A percentile compares a stretch with the other conserved stretches of the same genome.
These are phyloP conservation scores for Trichacis sp. DNA, from an alignment of 2,888 invertebrate genomes.

Conservation along the genomic window DNA sequence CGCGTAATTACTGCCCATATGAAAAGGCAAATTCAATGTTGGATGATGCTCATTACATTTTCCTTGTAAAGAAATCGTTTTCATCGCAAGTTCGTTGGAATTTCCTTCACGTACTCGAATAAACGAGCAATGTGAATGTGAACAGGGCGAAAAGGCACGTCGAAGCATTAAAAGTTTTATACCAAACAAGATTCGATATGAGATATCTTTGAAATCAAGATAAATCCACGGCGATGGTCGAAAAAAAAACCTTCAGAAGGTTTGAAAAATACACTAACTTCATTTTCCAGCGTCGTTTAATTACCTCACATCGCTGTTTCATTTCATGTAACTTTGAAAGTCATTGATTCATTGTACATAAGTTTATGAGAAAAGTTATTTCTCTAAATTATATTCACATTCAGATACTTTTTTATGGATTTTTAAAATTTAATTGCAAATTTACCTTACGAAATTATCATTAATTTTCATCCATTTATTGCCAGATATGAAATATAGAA, in stretches of 20 bases:
- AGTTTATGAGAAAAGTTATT: no score
- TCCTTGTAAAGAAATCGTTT: conserved; percentile 6
- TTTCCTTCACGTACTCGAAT: conserved; percentile 28
- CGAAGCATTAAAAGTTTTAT: conserved; percentile 20
- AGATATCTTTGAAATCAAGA: conserved; percentile 26
- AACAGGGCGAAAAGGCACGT: conserved; percentile 14
- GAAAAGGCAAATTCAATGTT: conserved; percentile 9
- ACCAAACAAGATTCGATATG: conserved; percentile 24
- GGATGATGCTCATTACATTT: conserved; percentile 13
- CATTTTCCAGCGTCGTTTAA: conserved; percentile 2
- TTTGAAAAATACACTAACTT: conserved; percentile 17
- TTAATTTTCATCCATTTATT: no score
- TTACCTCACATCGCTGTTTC: no score
- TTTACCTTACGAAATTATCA: no score
- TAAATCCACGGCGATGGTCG: conserved; percentile 12
- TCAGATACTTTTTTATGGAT: no score
- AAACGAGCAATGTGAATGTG: conserved; percentile 27
- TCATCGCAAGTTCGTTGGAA: conserved; percentile 18
- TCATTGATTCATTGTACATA: no score
- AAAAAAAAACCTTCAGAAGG: not conserved
- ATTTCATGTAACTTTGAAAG: no score
- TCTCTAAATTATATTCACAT: no score
- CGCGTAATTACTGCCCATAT: conserved; percentile 15
- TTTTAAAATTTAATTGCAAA: no score
- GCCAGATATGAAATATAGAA: no score